Conservation (phyloP, 2,888 invertebrate species). For the Spilarctia lutea region DNA sequence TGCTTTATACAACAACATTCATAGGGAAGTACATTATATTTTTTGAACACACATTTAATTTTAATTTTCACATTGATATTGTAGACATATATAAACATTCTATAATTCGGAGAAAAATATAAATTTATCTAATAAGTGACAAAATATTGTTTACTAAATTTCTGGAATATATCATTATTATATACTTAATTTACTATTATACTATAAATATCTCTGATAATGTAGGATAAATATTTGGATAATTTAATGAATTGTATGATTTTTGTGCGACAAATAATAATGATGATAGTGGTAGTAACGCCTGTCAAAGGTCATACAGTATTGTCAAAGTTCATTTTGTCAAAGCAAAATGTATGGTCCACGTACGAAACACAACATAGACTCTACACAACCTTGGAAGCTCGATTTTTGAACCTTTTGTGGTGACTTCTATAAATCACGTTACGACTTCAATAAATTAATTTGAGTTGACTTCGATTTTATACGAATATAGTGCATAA, state of each 20-base stretch:
- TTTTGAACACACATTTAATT: constrained; percentile 76
- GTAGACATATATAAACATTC: constrained; percentile 77
- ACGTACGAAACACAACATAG: constrained; percentile 66
- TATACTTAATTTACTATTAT: constrained; percentile 64
- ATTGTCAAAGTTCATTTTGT: constrained; percentile 78
- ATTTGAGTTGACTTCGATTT: constrained; percentile 27
- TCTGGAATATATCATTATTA: constrained; percentile 73
- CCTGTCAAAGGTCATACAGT: constrained; percentile 79
- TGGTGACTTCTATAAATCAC: constrained; percentile 32
- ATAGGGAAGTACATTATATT: constrained; percentile 64
- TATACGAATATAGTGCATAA: not conserved
- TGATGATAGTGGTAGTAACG: constrained; percentile 57
- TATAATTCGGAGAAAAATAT: constrained; percentile 77
- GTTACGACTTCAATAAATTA: constrained; percentile 37
- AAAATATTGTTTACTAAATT: constrained; percentile 71
- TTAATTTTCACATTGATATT: constrained; percentile 75
- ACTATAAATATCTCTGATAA: constrained; percentile 66
- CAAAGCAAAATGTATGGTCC: constrained; percentile 65
- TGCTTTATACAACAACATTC: constrained; percentile 72
- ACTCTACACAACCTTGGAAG: constrained; percentile 82
- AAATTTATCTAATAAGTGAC: constrained; percentile 65
- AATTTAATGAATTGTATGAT: constrained; percentile 44
- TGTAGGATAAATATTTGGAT: constrained; percentile 59
- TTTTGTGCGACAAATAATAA: constrained; percentile 77
- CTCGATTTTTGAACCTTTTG: constrained; percentile 62